Percentiles rank a stretch among this genome's conserved stretches.
These are phyloP conservation scores for Pediacus dermestoides DNA, from an alignment of 2,888 invertebrate genomes.

Conservation along the genomic window DNA sequence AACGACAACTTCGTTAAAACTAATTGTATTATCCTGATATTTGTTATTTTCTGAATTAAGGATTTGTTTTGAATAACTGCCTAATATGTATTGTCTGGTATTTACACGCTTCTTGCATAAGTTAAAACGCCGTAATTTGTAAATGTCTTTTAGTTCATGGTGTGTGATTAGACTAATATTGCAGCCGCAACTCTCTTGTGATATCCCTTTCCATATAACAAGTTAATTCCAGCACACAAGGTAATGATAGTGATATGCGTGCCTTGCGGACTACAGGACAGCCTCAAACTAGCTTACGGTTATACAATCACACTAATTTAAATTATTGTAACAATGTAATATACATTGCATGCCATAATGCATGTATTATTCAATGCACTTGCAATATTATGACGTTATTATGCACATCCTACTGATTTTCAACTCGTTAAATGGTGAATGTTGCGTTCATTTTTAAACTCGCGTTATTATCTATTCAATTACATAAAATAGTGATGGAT, in stretches of 20 bases:
- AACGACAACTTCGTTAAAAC: conserved; percentile 44
- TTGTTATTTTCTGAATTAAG: too few relatives aligned
- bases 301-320: conserved; percentile 32
- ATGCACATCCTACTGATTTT: conserved; percentile 26
- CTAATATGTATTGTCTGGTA: too few relatives aligned
- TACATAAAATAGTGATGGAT: too few relatives aligned
- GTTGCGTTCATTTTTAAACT: conserved; percentile 13
- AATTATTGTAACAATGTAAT: conserved; percentile 33
- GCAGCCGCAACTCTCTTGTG: conserved; percentile 4
- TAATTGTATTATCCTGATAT: conserved; percentile 37
- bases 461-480: too few relatives aligned
- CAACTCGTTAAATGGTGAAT: conserved; percentile 17
- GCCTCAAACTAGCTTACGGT: conserved; percentile 12
- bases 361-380: conserved; percentile 31
- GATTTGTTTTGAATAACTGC: too few relatives aligned
- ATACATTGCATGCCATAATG: conserved; percentile 29
- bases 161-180: conserved; percentile 12
- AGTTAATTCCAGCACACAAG: conserved; percentile 21
- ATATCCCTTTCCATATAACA: conserved; percentile 15
- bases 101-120: too few relatives aligned
- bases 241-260: conserved; percentile 26
- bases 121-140: conserved; percentile 4
- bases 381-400: conserved; percentile 26
- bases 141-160: conserved; percentile 10
- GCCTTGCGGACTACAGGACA: conserved; percentile 4